These are phyloP conservation scores for Trematomus loennbergii DNA, from an alignment of 2,113 vertebrate species.

Conservation along the genomic window DNA sequence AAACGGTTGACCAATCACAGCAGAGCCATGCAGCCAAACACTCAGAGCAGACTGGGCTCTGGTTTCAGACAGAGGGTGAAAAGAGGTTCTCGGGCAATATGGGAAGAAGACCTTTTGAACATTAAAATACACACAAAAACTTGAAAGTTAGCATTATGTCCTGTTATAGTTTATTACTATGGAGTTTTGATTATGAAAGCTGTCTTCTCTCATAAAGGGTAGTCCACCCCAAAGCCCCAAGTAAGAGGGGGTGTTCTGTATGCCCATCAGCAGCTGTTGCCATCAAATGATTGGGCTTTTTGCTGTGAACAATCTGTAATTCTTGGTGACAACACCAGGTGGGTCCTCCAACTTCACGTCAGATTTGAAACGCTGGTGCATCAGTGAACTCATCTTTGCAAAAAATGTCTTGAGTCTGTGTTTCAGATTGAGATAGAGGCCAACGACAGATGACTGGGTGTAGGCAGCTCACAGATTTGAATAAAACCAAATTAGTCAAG, in stretches of 20 bases:
- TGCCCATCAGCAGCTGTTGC: constrained; percentile 10
- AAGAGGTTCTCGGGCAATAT: no score
- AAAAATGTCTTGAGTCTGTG: constrained; percentile 21
- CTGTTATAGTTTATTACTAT: background rate
- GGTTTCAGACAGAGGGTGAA: no score
- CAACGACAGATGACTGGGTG: background rate
- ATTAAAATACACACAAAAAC: no score
- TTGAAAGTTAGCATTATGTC: no score
- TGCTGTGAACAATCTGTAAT: constrained; percentile 11
- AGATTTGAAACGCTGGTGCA: background rate
- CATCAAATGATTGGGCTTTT: constrained; percentile 4
- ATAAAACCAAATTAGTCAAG: constrained; percentile 9
- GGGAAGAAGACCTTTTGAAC: no score
- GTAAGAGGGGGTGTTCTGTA: background rate
- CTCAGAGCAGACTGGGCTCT: no score
- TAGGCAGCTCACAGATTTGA: constrained; percentile 22
- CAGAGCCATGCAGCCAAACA: no score
- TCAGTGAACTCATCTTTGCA: background rate
- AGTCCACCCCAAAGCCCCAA: background rate
- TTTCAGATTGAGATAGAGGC: constrained; percentile 5
- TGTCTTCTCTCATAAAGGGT: background rate
- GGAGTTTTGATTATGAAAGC: background rate
- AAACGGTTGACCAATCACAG: no score
- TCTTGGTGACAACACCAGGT: constrained; percentile 32
- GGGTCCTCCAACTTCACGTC: constrained; percentile 11